Conservation (phyloP, 2,113 vertebrate species). For the Terrapene triunguis region DNA sequence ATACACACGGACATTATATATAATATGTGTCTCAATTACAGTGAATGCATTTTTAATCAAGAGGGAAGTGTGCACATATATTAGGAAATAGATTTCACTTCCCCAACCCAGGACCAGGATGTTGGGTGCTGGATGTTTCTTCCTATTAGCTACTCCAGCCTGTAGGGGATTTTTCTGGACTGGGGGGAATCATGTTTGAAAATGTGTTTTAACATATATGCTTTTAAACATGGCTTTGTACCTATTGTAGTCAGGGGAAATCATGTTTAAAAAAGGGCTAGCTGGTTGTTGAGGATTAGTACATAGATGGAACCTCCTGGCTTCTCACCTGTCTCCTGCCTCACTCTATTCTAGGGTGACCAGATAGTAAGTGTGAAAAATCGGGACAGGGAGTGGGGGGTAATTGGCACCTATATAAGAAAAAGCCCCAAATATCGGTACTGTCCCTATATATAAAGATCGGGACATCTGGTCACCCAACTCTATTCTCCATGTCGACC, state of each 20-base stretch:
- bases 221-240: accelerated
- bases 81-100: not conserved
- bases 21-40: accelerated
- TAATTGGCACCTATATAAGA: too few species aligned
- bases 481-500: not conserved
- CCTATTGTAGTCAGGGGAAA: not conserved
- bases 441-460: too few species aligned
- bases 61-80: not conserved
- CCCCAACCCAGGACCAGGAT: not conserved
- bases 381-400: too few species aligned
- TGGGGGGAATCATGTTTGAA: not conserved
- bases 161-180: not conserved
- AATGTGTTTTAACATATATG: not conserved
- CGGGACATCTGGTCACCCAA: not conserved
- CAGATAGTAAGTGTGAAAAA: too few species aligned
- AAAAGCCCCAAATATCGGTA: too few species aligned
- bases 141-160: accelerated
- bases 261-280: accelerated
- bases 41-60: accelerated
- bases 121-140: not conserved
- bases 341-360: not conserved
- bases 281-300: not conserved
- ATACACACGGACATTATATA: not conserved
- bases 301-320: not conserved
- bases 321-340: not conserved